phyloP scores from a whole-genome alignment of 2,113 vertebrate genomes.

The Macquaria ambigua region DNA sequence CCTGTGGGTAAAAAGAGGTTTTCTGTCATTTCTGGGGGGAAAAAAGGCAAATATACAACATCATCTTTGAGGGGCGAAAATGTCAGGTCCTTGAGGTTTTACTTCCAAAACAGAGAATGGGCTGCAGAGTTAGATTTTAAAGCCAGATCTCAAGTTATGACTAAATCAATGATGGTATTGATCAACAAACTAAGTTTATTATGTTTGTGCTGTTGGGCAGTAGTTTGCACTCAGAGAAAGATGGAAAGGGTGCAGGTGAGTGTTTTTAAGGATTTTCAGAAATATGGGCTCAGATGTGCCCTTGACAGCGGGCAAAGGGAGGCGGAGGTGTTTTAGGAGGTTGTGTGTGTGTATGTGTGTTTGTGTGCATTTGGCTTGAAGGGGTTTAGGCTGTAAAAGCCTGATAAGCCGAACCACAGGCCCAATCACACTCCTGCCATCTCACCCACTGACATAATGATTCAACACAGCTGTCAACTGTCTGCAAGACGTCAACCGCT shows the following conservation, averaged over 20 bases:
- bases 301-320: conserved; percentile 38
- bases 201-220: not conserved
- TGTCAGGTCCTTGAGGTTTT: not conserved
- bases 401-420: conserved; percentile 68
- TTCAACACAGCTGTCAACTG: conserved; percentile 59
- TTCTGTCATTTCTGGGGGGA: not conserved
- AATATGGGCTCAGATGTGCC: conserved; percentile 55
- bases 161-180: not conserved
- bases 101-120: not conserved
- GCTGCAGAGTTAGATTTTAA: not conserved
- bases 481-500: conserved; percentile 23
- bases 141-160: not conserved
- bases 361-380: conserved; percentile 14
- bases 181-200: not conserved
- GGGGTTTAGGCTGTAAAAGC: conserved; percentile 53
- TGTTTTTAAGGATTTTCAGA: conserved; percentile 39
- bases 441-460: conserved; percentile 67
- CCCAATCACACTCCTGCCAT: conserved; percentile 58
- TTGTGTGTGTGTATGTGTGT: conserved; percentile 1
- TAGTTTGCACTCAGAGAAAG: not conserved
- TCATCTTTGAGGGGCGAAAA: not conserved
- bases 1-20: not conserved
- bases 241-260: conserved; percentile 12
- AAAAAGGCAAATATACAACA: no score
- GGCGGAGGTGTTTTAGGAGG: conserved; percentile 12